phyloP scores from a whole-genome alignment of 2,113 vertebrate genomes.

The Aegotheles bennettii region DNA sequence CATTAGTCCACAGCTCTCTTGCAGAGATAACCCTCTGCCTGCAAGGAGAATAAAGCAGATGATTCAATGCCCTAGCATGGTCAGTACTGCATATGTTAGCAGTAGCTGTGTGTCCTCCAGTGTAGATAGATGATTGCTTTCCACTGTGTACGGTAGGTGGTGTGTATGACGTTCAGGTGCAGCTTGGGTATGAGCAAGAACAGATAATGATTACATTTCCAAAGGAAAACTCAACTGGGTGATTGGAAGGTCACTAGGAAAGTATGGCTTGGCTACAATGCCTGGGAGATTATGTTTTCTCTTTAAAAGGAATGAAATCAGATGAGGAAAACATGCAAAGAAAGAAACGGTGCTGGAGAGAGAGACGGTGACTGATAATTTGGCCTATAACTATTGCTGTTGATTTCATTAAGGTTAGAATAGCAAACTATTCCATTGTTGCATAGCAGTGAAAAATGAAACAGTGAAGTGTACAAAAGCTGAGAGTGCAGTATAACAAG shows the following conservation, averaged over 20 bases:
- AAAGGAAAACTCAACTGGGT: not conserved
- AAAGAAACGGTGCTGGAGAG: not conserved
- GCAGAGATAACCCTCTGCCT: not conserved
- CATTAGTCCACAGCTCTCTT: not conserved
- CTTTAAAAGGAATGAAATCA: not conserved
- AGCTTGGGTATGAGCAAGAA: not conserved
- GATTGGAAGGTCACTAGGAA: not conserved
- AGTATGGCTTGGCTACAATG: not conserved
- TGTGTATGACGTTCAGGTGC: not conserved
- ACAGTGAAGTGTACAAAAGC: not conserved
- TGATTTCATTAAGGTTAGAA: constrained; percentile 39
- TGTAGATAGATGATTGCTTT: not conserved
- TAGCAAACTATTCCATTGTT: constrained; percentile 7
- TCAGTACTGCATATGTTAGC: not conserved
- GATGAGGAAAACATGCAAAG: not conserved
- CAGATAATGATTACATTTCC: not conserved
- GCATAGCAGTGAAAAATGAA: constrained; percentile 27
- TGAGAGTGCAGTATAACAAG: not conserved
- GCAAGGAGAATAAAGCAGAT: not conserved
- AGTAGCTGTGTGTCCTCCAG: not conserved
- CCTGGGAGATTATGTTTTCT: constrained; percentile 1
- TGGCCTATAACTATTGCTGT: not conserved
- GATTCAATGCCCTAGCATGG: not conserved
- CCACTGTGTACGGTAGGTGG: not conserved
- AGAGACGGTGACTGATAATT: not conserved